Evolutionary conservation across 1,140 invertebrate species (phyloP), one percentile per base, ranked within the genome.

Genomic region (Drosophila fuyamai): DNA sequence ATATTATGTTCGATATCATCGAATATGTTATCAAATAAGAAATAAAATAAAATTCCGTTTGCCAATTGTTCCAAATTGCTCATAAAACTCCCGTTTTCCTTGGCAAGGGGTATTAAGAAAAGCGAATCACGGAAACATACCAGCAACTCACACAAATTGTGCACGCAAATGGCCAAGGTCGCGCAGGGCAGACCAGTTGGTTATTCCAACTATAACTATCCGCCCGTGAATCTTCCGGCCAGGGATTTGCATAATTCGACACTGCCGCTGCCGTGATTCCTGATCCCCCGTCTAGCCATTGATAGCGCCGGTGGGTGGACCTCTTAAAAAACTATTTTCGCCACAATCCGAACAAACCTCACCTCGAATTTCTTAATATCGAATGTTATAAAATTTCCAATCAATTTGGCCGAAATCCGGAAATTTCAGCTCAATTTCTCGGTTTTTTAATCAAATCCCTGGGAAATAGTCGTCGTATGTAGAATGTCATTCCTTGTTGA

Each of bases 101-200:
- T 1, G 0, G 29, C 23, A 27, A 67, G 57, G 63, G 12, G 61
- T 68, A 66, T 44, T 2, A 4, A 27, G 16, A 23, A 27, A 48
- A 27, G 59, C 40, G 53, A 68, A 68, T 53, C 47, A 66, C 60
- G 60, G 47, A 71, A 27, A 41, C 66, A 71, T 13, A 43, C 40
- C 67, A 48, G 53, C 61, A 74, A 74, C 58, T 46, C 70, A 75
- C 68, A 74, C 68, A 74, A 74, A 62, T 74, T 74, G 71, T 74
- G 70, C 71, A 75, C 72, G 71, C 72, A 75, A 75, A 44, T 56
- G 59, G 46, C 71, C 72, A 75, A 75, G 72, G 72, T 75, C 72
- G 50, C 29, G 14, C 36, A 63, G 67, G 67, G 43, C 66, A 56
- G 65, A 35, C 35, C 46, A 32, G 53, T 46, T 51, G 44, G 9